Base-by-base conservation (phyloP, 2,888 invertebrate genomes). In the Empis stercorea region DNA sequence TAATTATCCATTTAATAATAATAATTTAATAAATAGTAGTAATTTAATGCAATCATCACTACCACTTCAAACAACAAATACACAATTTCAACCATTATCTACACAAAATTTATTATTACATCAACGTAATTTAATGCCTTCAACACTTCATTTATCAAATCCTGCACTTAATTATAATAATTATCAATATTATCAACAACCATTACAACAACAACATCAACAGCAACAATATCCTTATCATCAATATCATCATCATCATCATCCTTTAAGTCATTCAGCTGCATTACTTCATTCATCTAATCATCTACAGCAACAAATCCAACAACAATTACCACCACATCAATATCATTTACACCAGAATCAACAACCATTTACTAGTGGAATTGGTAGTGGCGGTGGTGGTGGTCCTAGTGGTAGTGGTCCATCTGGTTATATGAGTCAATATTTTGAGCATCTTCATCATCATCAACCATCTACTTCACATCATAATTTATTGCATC, bases 141-240 rank as follows among this genome's bases (percentile, higher is more conserved):
- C 66, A 50, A 59, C 67, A 50, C 55, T 67, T 59, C 67, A 67
- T 54, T 65, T 66, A 56, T 67, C 67, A 15, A 66, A 66, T 57
- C 67, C 68, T 54, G 64, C 67, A 58, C 63, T 66, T 43, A 41
- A 44, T 32, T 23, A 44, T 40, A 57, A 55, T 37, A 55, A 57
- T 20, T 53, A 56, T 34, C 56, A 57, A 30, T 56, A 53, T 39
- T 51, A 54, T 50, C 64, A 64, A 53, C 64, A 64, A 54, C 59
- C 65, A 56, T 45, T 52, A 45, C 58, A 55, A 38, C 56, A 57
- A 30, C 56, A 57, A 30, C 56, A 53, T 39, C 51, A 54, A 50
- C 64, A 64, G 53, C 64, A 64, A 54, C 59, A 65, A 56, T 59
- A 67, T 55, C 67, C 66, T 48, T 60, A 64, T 52, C 65, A 67